Conservation (phyloP, 2,888 invertebrate species). For the Endotricha flammealis region DNA sequence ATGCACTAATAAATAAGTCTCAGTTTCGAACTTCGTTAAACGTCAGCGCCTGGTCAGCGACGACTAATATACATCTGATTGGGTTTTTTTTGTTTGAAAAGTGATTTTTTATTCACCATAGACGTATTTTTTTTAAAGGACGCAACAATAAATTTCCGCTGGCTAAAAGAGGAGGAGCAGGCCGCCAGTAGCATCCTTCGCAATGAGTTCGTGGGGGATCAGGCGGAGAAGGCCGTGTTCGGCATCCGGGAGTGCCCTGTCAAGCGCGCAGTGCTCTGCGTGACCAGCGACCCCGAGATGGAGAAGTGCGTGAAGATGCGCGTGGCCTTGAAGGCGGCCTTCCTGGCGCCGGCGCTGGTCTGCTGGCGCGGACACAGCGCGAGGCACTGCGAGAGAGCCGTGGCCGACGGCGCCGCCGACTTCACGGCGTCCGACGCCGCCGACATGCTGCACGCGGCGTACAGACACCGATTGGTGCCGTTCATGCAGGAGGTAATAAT, state of each 20-base stretch:
- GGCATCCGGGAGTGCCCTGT: conserved; percentile 91
- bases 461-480: conserved; percentile 57
- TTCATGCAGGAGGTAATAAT: conserved; percentile 66
- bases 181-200: conserved; percentile 86
- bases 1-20: too few relatives aligned
- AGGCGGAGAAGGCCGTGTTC: conserved; percentile 82
- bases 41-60: too few relatives aligned
- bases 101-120: too few relatives aligned
- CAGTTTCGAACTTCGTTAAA: too few relatives aligned
- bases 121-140: conserved; percentile 85
- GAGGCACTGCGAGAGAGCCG: conserved; percentile 89
- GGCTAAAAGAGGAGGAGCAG: conserved; percentile 85
- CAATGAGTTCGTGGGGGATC: conserved; percentile 76
- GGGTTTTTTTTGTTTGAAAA: too few relatives aligned
- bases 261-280: conserved; percentile 89
- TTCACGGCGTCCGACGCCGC: conserved; percentile 95
- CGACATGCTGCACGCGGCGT: conserved; percentile 83
- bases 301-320: conserved; percentile 95
- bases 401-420: conserved; percentile 85
- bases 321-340: conserved; percentile 91
- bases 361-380: conserved; percentile 91
- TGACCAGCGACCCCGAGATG: conserved; percentile 93
- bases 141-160: conserved; percentile 80
- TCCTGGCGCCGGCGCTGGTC: conserved; percentile 87
- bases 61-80: too few relatives aligned